These are phyloP conservation scores for Sturmia bella DNA, from an alignment of 2,888 invertebrate species.

Conservation along the genomic window DNA sequence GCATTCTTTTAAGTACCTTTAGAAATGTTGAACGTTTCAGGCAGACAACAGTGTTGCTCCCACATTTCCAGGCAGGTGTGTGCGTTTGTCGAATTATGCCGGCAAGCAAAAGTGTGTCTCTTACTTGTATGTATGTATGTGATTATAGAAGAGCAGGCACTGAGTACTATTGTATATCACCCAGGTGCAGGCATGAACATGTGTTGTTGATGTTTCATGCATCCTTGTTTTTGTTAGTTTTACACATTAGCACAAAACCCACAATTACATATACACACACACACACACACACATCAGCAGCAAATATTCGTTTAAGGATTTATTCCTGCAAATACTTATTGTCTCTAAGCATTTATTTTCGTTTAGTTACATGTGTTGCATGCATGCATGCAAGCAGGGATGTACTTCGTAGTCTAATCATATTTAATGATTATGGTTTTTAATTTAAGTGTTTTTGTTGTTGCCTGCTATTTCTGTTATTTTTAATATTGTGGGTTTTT, in stretches of 20 bases:
- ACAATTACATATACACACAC: background rate
- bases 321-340: conserved; percentile 3
- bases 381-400: conserved; percentile 9
- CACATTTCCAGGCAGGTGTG: background rate
- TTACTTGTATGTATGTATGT: background rate
- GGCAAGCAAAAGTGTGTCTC: background rate
- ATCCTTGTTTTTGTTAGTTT: conserved; percentile 68
- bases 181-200: conserved; percentile 68
- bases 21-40: conserved; percentile 43
- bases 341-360: conserved; percentile 32
- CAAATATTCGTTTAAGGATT: background rate
- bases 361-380: background rate
- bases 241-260: conserved; percentile 51
- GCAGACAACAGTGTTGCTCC: conserved; percentile 22
- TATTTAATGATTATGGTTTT: conserved; percentile 70
- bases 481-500: conserved; percentile 30
- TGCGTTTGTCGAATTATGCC: background rate
- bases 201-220: conserved; percentile 68
- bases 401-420: conserved; percentile 59
- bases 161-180: conserved; percentile 43
- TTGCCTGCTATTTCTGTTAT: conserved; percentile 15
- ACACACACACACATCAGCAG: background rate
- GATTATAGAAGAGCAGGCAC: background rate
- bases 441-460: conserved; percentile 61
- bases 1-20: conserved; percentile 37